Percentiles rank a stretch among this genome's conserved stretches.
phyloP scores from a whole-genome alignment of 2,113 vertebrate genomes.

The Hemiprocne comata region DNA sequence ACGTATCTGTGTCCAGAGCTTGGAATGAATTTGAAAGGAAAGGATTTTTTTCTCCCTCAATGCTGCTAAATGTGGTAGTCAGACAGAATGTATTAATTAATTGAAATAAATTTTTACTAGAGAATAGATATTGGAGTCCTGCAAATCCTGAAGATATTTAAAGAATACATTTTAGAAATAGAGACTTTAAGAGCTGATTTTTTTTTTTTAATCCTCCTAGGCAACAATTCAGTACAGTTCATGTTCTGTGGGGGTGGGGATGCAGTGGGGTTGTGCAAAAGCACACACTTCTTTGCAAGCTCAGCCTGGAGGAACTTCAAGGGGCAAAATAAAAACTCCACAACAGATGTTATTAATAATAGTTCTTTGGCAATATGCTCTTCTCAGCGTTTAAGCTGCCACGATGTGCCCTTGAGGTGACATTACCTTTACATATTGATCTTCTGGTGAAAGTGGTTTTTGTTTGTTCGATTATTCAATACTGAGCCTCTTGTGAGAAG shows the following conservation, averaged over 20 bases:
- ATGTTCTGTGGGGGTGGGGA: background rate
- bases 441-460: background rate
- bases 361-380: background rate
- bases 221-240: background rate
- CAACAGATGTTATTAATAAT: slow-evolving; percentile 24
- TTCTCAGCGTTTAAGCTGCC: slow-evolving; percentile 1
- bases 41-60: background rate
- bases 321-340: background rate
- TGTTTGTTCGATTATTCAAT: background rate
- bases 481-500: background rate
- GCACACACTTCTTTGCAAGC: background rate
- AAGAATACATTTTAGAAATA: background rate
- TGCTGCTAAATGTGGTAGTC: background rate
- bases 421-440: slow-evolving; percentile 7
- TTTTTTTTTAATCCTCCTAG: background rate
- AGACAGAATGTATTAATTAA: background rate
- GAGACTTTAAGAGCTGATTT: background rate
- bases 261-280: background rate
- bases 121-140: background rate
- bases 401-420: slow-evolving; percentile 12
- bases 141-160: background rate
- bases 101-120: background rate
- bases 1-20: background rate
- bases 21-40: background rate
- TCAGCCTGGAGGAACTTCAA: slow-evolving; percentile 41